phyloP scores from a whole-genome alignment of 2,113 vertebrate genomes.

The Coreoperca whiteheadi region DNA sequence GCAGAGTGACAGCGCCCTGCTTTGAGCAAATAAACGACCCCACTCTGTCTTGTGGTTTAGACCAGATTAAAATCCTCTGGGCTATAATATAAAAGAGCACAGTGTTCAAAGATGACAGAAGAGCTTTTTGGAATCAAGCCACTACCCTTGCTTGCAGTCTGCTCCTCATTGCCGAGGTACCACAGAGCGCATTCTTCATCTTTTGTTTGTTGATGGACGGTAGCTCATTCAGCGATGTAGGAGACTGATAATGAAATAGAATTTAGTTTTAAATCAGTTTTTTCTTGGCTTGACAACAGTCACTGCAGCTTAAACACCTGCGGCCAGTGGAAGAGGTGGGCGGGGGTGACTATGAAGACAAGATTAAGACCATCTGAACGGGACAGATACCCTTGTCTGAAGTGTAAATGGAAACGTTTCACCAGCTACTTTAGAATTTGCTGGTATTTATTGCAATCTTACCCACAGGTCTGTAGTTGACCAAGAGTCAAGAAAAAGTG shows the following conservation, averaged over 20 bases:
- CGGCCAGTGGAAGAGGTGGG: not conserved
- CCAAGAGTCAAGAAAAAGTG: not conserved
- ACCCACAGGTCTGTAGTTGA: not conserved
- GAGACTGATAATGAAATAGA: slow-evolving; percentile 2
- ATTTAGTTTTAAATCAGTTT: slow-evolving; percentile 11
- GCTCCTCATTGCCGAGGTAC: not conserved
- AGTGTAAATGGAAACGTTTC: not conserved
- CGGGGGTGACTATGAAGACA: not conserved
- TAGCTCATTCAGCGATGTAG: slow-evolving; percentile 18
- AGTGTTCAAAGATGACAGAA: slow-evolving; percentile 29
- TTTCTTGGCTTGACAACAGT: slow-evolving; percentile 8
- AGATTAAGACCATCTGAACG: slow-evolving; percentile 17
- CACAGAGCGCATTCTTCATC: slow-evolving; percentile 18
- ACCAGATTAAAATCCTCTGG: slow-evolving; percentile 3
- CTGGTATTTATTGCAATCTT: slow-evolving; percentile 3
- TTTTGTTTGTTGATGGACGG: slow-evolving; percentile 44
- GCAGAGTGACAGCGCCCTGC: not conserved
- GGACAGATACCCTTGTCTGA: not conserved
- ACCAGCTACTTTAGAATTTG: not conserved
- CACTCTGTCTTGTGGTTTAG: slow-evolving; percentile 5
- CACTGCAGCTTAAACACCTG: not conserved
- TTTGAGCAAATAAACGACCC: slow-evolving; percentile 33
- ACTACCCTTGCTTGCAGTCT: slow-evolving; percentile 9
- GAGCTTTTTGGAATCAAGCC: slow-evolving; percentile 21
- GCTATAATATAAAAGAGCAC: slow-evolving; percentile 4